Conservation (phyloP, 2,797 vertebrate species). For the Otolemur crassicaudatus region DNA sequence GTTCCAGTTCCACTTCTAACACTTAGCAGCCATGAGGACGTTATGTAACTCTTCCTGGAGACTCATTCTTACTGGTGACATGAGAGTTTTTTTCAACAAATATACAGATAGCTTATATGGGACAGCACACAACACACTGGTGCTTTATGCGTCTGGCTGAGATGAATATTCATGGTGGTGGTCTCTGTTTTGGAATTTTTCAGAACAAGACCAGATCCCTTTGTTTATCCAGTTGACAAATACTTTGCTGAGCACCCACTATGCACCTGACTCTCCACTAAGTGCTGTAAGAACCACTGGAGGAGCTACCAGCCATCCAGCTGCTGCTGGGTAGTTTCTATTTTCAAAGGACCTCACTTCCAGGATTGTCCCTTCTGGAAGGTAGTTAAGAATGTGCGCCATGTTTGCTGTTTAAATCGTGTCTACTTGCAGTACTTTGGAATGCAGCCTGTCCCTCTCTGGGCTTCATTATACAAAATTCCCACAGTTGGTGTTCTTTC, state of each 20-base stretch:
- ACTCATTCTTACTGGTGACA: background rate
- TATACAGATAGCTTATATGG: background rate
- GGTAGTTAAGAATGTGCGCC: background rate
- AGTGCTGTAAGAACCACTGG: background rate
- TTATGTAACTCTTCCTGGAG: background rate
- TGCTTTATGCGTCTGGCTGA: background rate
- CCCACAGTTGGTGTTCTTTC: conserved; percentile 35
- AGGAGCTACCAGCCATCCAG: background rate
- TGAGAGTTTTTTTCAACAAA: background rate
- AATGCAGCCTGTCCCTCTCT: background rate
- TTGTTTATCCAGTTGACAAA: background rate
- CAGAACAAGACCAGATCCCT: background rate
- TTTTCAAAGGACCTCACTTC: conserved; percentile 56
- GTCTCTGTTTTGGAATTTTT: background rate
- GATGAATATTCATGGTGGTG: background rate
- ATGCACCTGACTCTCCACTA: background rate
- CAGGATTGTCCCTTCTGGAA: background rate
- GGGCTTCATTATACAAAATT: conserved; percentile 52
- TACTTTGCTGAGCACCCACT: background rate
- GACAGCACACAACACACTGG: background rate
- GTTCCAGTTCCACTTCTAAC: background rate
- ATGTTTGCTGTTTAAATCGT: conserved; percentile 21
- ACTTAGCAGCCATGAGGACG: background rate
- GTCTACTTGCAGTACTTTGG: conserved; percentile 19
- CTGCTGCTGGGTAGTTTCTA: background rate